Evolutionary conservation across 2,113 vertebrate species (phyloP).

Genomic region (Cisticola juncidis): DNA sequence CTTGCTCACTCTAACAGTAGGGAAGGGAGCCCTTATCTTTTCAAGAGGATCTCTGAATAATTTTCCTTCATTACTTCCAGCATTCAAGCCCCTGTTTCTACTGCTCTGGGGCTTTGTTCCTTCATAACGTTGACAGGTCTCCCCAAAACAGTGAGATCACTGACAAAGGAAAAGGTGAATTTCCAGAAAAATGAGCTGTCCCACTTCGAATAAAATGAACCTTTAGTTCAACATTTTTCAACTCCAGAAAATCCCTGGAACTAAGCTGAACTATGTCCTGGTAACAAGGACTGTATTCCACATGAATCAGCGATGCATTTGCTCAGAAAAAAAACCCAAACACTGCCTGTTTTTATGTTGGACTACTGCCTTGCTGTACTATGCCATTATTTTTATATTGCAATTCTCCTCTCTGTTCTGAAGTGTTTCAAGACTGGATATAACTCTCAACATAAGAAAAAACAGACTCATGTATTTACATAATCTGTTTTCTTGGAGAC

Average conservation of each 20-base stretch:
- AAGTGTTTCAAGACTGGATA: not conserved
- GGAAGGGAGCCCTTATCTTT: not conserved
- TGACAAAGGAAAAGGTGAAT: not conserved
- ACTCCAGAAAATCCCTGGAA: not conserved
- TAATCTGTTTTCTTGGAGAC: not conserved
- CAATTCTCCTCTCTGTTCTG: not conserved
- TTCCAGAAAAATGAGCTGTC: not conserved
- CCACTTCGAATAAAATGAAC: not conserved
- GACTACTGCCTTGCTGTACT: not conserved
- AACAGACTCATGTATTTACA: not conserved
- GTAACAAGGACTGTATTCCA: not conserved
- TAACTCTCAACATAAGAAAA: not conserved
- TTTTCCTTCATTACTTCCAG: not conserved
- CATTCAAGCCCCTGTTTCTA: not conserved
- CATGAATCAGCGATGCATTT: not conserved
- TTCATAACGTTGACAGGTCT: not conserved
- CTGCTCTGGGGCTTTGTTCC: not conserved
- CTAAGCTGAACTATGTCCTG: not conserved
- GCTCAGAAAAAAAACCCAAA: not conserved
- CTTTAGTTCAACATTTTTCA: not conserved
- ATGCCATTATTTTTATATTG: not conserved
- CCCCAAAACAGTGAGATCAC: not conserved
- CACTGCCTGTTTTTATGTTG: not conserved
- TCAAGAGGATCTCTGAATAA: not conserved
- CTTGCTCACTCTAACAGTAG: not conserved